Conservation (phyloP, 2,888 invertebrate species). For the Platypus cylindrus region DNA sequence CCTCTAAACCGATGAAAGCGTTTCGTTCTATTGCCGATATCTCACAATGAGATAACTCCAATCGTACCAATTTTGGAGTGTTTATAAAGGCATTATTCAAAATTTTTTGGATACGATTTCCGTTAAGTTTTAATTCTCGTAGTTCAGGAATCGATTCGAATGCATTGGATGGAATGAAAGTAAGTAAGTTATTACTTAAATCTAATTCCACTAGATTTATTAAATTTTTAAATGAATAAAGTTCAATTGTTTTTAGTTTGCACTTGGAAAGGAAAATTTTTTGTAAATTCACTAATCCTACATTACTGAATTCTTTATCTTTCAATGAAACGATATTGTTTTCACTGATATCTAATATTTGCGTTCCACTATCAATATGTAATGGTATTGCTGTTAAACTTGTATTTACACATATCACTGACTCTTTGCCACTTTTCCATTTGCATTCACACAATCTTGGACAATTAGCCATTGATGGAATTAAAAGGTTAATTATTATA, state of each 20-base stretch:
- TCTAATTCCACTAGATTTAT: conserved; percentile 74
- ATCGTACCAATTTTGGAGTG: conserved; percentile 53
- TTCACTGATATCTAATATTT: conserved; percentile 64
- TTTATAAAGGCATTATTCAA: conserved; percentile 54
- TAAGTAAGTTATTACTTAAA: conserved; percentile 58
- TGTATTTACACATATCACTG: conserved; percentile 65
- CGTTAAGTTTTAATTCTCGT: conserved; percentile 58
- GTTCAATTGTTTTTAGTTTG: conserved; percentile 53
- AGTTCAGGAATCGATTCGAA: conserved; percentile 62
- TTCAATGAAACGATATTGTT: conserved; percentile 56
- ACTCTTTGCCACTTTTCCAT: conserved; percentile 80
- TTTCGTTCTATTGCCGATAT: conserved; percentile 53
- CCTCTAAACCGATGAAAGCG: conserved; percentile 61
- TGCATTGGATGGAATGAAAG: conserved; percentile 56
- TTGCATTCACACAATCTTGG: conserved; percentile 73
- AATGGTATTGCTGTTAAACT: conserved; percentile 61
- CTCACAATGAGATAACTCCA: conserved; percentile 63
- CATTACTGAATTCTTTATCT: conserved; percentile 60
- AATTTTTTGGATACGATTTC: conserved; percentile 61
- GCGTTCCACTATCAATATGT: conserved; percentile 64
- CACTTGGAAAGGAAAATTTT: conserved; percentile 65
- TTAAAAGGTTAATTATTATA: conserved; percentile 27
- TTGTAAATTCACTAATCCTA: conserved; percentile 67
- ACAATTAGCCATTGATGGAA: conserved; percentile 48
- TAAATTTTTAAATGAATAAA: conserved; percentile 62